Percentiles rank a stretch among this genome's conserved stretches.
Evolutionary conservation across 2,113 vertebrate genomes (phyloP).

Genomic region (Furnarius figulus): DNA sequence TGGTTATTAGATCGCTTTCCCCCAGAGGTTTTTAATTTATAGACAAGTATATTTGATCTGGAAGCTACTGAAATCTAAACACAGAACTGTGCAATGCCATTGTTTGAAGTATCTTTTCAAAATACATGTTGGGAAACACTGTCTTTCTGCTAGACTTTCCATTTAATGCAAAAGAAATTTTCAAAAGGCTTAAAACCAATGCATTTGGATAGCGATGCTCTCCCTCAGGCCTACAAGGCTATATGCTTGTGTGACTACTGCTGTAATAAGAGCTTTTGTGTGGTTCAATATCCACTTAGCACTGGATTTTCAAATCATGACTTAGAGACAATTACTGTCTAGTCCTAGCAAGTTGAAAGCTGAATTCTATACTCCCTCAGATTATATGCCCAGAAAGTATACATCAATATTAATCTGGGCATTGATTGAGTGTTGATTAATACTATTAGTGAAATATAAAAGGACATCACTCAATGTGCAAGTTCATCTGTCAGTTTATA

Average conservation of each 20-base stretch:
- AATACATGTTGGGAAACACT: neutral
- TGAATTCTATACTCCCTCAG: neutral
- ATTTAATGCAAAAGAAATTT: neutral
- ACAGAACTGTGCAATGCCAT: neutral
- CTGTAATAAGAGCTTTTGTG: neutral
- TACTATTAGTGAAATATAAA: neutral
- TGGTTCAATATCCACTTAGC: conserved; percentile 29
- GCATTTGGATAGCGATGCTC: neutral
- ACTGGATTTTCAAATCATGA: neutral
- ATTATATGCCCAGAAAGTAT: neutral
- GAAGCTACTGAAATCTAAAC: neutral
- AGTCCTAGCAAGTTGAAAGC: neutral
- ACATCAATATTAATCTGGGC: neutral
- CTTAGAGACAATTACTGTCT: conserved; percentile 13
- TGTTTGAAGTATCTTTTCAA: neutral
- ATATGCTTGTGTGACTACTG: neutral
- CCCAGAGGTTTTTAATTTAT: neutral
- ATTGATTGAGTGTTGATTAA: conserved; percentile 9
- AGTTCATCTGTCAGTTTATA: neutral
- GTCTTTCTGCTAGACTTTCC: neutral
- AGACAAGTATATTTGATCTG: neutral
- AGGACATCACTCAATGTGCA: neutral
- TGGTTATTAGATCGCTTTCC: neutral
- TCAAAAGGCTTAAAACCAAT: neutral
- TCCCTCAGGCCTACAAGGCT: neutral